phyloP scores from a whole-genome alignment of 1,140 invertebrate species.

The Drosophila bifasciata region DNA sequence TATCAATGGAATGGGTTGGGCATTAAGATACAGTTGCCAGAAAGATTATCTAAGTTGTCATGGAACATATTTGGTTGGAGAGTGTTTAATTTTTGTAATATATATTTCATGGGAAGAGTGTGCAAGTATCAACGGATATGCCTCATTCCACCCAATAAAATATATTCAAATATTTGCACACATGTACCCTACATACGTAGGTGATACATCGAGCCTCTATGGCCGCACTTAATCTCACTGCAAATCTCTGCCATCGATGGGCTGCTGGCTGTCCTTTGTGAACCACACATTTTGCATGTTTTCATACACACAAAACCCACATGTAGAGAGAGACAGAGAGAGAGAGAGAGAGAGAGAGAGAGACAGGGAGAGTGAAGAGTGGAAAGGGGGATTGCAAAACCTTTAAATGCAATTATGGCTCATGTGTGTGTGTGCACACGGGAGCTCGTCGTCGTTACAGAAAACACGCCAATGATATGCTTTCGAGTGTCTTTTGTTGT shows the following conservation, averaged over 20 bases:
- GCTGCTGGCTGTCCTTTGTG: neutral
- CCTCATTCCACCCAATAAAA: too few species aligned
- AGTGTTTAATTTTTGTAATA: too few species aligned
- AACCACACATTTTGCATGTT: constrained; percentile 41
- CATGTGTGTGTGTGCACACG: constrained; percentile 50
- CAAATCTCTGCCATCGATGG: too few species aligned
- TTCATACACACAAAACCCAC: constrained; percentile 41
- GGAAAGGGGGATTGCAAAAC: constrained; percentile 37
- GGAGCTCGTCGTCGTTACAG: too few species aligned
- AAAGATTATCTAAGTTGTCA: too few species aligned
- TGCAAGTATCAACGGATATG: too few species aligned
- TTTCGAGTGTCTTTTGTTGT: constrained; percentile 75
- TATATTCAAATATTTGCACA: too few species aligned
- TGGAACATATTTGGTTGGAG: too few species aligned
- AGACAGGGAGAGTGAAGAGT: neutral
- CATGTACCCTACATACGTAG: too few species aligned
- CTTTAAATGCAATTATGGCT: constrained; percentile 77
- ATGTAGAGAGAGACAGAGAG: constrained; percentile 21
- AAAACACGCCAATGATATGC: constrained; percentile 75
- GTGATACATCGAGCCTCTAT: neutral
- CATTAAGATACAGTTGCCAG: too few species aligned
- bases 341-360: neutral
- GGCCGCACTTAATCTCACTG: neutral
- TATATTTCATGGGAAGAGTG: neutral
- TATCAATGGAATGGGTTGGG: neutral